These are phyloP conservation scores for Hydropsyche tenuis DNA, from an alignment of 1,140 invertebrate genomes.

Conservation along the genomic window DNA sequence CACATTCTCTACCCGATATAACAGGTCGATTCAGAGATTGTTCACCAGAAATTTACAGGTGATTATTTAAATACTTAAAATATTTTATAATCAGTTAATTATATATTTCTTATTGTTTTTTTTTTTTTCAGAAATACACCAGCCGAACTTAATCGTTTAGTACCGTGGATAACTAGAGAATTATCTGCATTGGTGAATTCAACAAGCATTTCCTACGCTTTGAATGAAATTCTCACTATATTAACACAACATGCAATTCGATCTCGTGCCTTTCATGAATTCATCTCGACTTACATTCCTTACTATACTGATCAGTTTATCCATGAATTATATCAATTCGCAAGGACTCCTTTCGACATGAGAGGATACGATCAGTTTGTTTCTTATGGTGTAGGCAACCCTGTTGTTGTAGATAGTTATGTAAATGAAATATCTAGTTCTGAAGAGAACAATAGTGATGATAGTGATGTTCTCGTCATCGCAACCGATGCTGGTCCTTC, in stretches of 20 bases:
- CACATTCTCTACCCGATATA: slow-evolving; percentile 68
- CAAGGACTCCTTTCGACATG: slow-evolving; percentile 84
- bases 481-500: slow-evolving; percentile 52
- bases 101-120: slow-evolving; percentile 20
- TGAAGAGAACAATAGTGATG: slow-evolving; percentile 57
- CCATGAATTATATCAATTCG: slow-evolving; percentile 88
- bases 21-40: slow-evolving; percentile 74
- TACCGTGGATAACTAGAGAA: slow-evolving; percentile 89
- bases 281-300: slow-evolving; percentile 64
- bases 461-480: slow-evolving; percentile 58
- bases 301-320: slow-evolving; percentile 81
- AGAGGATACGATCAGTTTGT: slow-evolving; percentile 73
- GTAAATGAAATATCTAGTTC: slow-evolving; percentile 58
- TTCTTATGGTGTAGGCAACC: slow-evolving; percentile 59
- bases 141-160: slow-evolving; percentile 77
- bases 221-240: slow-evolving; percentile 73
- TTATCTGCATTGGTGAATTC: slow-evolving; percentile 72
- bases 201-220: slow-evolving; percentile 69
- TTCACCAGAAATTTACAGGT: slow-evolving; percentile 78
- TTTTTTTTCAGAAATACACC: slow-evolving; percentile 73
- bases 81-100: slow-evolving; percentile 1
- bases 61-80: slow-evolving; percentile 40
- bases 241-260: slow-evolving; percentile 74
- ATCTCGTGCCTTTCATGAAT: slow-evolving; percentile 73
- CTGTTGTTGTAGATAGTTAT: slow-evolving; percentile 44